phyloP scores from a whole-genome alignment of 2,888 invertebrate species.

The Rotaria socialis region DNA sequence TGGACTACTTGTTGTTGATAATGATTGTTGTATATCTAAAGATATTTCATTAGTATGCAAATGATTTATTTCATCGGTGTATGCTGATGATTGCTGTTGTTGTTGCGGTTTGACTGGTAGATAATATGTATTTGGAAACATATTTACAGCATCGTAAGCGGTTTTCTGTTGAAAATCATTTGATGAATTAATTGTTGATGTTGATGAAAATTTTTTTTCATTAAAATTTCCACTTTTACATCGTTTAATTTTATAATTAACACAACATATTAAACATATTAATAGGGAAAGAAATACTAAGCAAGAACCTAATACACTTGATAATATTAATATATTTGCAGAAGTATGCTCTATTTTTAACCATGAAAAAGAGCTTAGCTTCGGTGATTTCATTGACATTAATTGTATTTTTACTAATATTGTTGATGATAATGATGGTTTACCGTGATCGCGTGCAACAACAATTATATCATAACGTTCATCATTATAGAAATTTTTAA shows the following conservation, averaged over 20 bases:
- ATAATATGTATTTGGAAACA: slow-evolving; percentile 24
- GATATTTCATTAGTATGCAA: neutral
- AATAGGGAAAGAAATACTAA: neutral
- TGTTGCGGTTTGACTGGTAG: neutral
- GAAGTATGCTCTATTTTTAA: neutral
- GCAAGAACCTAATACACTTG: neutral
- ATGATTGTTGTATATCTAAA: neutral
- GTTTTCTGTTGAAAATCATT: slow-evolving; percentile 1
- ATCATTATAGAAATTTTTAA: neutral
- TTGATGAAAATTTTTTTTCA: neutral
- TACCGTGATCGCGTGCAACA: slow-evolving; percentile 4
- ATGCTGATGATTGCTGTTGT: too few species aligned
- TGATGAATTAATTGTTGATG: neutral
- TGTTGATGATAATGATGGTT: slow-evolving; percentile 1
- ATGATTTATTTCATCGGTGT: neutral
- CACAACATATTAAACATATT: neutral
- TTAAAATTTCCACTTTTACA: neutral
- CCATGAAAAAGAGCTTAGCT: neutral
- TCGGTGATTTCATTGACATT: neutral
- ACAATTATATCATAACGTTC: slow-evolving; percentile 8
- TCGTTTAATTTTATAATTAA: neutral
- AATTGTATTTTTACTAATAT: slow-evolving; percentile 14
- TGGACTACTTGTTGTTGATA: neutral
- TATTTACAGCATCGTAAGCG: neutral
- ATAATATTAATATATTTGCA: neutral